A percentile compares a stretch with the other conserved stretches of the same genome.
Conservation (phyloP, 2,888 invertebrate genomes). For the Theretra japonica region DNA sequence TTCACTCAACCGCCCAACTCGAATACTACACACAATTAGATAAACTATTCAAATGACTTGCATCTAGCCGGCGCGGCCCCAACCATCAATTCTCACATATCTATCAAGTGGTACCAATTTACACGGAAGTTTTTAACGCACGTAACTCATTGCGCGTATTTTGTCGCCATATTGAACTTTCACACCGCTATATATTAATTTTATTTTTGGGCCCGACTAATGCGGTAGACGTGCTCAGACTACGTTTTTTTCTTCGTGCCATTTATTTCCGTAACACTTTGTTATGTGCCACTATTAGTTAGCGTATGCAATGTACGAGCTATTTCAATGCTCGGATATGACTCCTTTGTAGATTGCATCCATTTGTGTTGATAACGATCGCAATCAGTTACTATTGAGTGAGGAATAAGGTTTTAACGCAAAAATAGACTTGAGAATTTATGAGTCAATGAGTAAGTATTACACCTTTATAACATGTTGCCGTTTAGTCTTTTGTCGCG, state of each 20-base stretch:
- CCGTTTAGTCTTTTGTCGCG: not conserved
- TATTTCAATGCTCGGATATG: conserved; percentile 11
- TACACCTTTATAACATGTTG: not conserved
- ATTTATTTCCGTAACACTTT: conserved; percentile 76
- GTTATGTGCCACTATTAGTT: conserved; percentile 74
- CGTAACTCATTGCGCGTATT: conserved; percentile 60
- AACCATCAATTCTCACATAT: conserved; percentile 60
- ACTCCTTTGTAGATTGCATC: conserved; percentile 9
- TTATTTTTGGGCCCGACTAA: conserved; percentile 76
- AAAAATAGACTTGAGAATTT: not conserved
- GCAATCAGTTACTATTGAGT: conserved; percentile 2
- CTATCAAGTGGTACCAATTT: conserved; percentile 61
- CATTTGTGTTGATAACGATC: conserved; percentile 28
- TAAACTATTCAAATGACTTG: conserved; percentile 51
- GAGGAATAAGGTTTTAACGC: not conserved
- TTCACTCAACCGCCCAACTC: not conserved
- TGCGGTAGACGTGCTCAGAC: conserved; percentile 68
- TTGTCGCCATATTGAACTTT: conserved; percentile 78
- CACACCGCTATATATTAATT: conserved; percentile 76
- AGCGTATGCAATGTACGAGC: conserved; percentile 49
- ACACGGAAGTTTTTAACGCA: conserved; percentile 62
- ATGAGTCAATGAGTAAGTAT: not conserved
- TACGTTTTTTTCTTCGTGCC: conserved; percentile 69
- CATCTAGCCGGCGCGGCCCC: conserved; percentile 38
- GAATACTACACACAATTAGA: conserved; percentile 43